Evolutionary conservation across 2,888 invertebrate genomes (phyloP).

Genomic region (Nemotelus pantherinus): DNA sequence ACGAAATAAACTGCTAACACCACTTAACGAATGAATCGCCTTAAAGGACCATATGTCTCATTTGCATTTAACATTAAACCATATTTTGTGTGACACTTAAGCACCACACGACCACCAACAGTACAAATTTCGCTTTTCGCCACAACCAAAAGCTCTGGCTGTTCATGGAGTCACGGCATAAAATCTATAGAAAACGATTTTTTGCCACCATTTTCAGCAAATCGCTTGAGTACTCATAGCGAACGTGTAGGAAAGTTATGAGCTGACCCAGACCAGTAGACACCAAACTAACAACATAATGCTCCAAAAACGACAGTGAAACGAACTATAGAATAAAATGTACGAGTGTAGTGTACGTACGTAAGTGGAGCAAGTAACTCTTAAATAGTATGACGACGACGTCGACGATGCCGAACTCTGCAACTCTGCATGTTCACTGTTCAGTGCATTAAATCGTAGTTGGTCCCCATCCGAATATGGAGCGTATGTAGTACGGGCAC

Average conservation of each 20-base stretch:
- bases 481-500: not conserved
- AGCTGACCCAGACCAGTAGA: not conserved
- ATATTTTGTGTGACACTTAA: no score
- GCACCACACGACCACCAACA: no score
- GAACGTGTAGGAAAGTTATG: constrained; percentile 21
- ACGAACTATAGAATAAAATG: constrained; percentile 23
- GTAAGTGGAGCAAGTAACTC: constrained; percentile 8
- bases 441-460: not conserved
- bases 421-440: no score
- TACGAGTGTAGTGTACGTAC: no score
- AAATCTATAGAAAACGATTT: not conserved
- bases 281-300: constrained; percentile 7
- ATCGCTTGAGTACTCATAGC: not conserved
- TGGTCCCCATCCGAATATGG: constrained; percentile 10
- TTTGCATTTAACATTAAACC: no score
- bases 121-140: not conserved
- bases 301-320: constrained; percentile 26
- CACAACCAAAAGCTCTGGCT: not conserved
- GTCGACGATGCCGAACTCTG: no score
- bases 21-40: no score
- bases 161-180: not conserved
- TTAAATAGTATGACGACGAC: no score
- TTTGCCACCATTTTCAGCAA: constrained; percentile 2
- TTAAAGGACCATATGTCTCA: no score
- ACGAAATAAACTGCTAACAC: no score